Conservation (phyloP, 1,140 invertebrate species). For the Teleogryllus occipitalis region DNA sequence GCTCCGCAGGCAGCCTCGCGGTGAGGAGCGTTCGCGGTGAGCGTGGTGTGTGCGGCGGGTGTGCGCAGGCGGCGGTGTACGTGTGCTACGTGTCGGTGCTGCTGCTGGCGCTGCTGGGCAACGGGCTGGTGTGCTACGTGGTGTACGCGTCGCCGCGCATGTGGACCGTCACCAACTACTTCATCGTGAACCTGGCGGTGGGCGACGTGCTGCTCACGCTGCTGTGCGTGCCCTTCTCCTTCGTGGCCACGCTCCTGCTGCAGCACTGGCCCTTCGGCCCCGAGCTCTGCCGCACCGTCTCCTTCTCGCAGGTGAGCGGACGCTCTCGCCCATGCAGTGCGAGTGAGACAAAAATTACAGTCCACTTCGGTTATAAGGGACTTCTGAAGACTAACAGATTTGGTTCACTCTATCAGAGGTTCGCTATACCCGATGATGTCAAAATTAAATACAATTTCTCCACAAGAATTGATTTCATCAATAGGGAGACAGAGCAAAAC, state of each 20-base stretch:
- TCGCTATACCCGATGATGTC: too few relatives aligned
- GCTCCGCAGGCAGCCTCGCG: too few relatives aligned
- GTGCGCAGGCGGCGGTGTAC: slow-evolving; percentile 58
- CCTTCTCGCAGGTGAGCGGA: slow-evolving; percentile 47
- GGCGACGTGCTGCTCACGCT: slow-evolving; percentile 78
- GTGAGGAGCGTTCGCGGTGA: too few relatives aligned
- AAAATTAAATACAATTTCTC: too few relatives aligned
- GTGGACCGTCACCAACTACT: slow-evolving; percentile 81
- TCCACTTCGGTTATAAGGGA: too few relatives aligned
- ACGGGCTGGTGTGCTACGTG: slow-evolving; percentile 73
- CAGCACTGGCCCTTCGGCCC: slow-evolving; percentile 78
- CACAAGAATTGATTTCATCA: too few relatives aligned
- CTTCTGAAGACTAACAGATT: too few relatives aligned
- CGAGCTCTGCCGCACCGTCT: slow-evolving; percentile 65
- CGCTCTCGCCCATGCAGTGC: background rate
- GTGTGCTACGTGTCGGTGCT: slow-evolving; percentile 66
- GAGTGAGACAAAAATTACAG: too few relatives aligned
- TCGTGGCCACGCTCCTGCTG: slow-evolving; percentile 61
- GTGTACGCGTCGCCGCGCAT: slow-evolving; percentile 67
- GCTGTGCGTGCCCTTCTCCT: slow-evolving; percentile 80
- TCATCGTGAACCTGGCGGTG: slow-evolving; percentile 76
- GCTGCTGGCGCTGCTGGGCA: slow-evolving; percentile 64
- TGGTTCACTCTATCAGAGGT: too few relatives aligned
- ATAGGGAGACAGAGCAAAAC: too few relatives aligned
- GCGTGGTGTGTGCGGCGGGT: slow-evolving; percentile 29